Conservation (phyloP, 2,797 vertebrate species). For the Gadopsis bispinosus region DNA sequence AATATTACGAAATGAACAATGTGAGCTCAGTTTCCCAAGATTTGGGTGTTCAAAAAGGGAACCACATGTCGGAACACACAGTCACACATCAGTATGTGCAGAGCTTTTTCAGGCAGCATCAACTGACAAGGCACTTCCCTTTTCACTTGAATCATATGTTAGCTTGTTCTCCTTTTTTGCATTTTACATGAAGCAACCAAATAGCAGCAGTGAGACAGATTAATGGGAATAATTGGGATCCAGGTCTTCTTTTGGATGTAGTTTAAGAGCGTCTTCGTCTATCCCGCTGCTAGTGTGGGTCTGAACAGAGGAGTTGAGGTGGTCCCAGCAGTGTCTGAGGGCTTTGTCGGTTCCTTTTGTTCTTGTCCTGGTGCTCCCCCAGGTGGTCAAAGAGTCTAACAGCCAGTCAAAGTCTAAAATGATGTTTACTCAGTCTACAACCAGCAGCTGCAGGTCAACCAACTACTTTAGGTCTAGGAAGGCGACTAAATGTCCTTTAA, state of each 20-base stretch:
- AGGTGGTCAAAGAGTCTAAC: conserved; percentile 20
- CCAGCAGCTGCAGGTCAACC: neutral
- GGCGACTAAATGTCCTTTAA: neutral
- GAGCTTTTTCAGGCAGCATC: neutral
- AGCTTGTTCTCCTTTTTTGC: conserved; percentile 7
- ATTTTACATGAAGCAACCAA: neutral
- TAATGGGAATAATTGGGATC: neutral
- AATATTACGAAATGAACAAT: neutral
- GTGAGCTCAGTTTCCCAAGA: neutral
- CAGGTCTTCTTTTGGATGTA: neutral
- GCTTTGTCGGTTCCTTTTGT: conserved; percentile 22
- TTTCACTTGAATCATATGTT: neutral
- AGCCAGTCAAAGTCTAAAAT: neutral
- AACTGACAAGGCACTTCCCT: conserved; percentile 14
- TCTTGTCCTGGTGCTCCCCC: conserved; percentile 29
- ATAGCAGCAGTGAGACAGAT: neutral
- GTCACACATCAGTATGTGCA: neutral
- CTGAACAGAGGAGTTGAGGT: too few species aligned
- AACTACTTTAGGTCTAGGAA: neutral
- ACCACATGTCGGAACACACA: neutral
- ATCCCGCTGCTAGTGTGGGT: neutral
- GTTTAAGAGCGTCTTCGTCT: neutral
- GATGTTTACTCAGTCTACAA: neutral
- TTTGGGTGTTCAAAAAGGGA: neutral
- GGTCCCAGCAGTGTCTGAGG: neutral